Conservation (phyloP, 2,888 invertebrate species). For the Caenorhabditis panamensis region DNA sequence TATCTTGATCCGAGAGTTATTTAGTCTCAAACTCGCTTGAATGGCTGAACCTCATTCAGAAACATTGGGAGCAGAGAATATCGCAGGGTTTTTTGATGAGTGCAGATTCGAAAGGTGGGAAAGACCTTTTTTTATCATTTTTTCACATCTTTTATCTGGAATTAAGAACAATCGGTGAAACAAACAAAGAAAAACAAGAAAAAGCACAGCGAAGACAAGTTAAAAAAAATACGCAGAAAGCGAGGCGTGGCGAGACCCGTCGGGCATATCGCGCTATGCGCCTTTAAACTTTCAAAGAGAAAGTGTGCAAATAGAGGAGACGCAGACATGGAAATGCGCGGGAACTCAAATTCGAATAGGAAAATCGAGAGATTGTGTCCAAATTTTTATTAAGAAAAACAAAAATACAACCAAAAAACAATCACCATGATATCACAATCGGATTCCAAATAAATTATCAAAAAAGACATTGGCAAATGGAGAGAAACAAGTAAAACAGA, state of each 20-base stretch:
- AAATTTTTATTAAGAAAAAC: constrained; percentile 9
- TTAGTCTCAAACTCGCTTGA: no score
- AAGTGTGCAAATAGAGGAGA: constrained; percentile 1
- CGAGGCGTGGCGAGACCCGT: constrained; percentile 34
- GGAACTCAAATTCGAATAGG: neutral
- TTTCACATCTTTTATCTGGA: no score
- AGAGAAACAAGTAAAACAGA: constrained; percentile 27
- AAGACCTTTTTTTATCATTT: no score
- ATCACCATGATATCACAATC: constrained; percentile 45
- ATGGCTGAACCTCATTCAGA: no score
- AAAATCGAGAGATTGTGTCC: no score
- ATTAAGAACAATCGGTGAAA: no score
- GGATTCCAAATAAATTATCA: constrained; percentile 25
- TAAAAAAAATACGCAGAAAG: constrained; percentile 44
- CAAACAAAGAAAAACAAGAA: neutral
- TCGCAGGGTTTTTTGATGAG: no score
- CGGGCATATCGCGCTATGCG: constrained; percentile 6
- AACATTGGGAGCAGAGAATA: no score
- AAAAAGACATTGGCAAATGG: constrained; percentile 27
- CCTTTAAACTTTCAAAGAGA: constrained; percentile 36
- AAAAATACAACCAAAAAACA: constrained; percentile 42
- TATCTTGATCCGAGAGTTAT: no score
- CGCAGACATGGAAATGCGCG: constrained; percentile 6
- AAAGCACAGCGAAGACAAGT: neutral
- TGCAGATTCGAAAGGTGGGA: no score